Percentiles rank a stretch among this genome's conserved stretches.
These are phyloP conservation scores for Gallinago nigripennis DNA, from an alignment of 2,797 vertebrate genomes.

Conservation along the genomic window DNA sequence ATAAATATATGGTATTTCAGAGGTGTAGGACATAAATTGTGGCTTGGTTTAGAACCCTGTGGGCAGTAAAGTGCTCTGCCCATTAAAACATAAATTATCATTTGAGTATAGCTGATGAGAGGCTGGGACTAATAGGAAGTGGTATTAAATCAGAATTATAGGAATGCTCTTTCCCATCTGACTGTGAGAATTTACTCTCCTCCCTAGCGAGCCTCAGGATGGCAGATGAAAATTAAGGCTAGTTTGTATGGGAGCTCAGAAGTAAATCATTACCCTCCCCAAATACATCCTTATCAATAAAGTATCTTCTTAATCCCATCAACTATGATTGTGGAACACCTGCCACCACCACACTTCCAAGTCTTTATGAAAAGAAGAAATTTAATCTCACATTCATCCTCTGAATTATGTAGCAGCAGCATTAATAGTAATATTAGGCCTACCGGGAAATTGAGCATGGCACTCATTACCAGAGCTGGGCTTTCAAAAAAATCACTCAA, in stretches of 20 bases:
- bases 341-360: not conserved
- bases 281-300: not conserved
- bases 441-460: not conserved
- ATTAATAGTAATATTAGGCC: not conserved
- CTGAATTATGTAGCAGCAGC: not conserved
- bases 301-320: not conserved
- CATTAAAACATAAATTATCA: conserved; percentile 55
- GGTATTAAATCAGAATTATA: conserved; percentile 30
- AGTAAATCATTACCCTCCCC: not conserved
- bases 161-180: not conserved
- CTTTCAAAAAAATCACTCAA: not conserved
- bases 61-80: conserved; percentile 25
- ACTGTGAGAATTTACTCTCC: not conserved
- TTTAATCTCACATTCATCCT: not conserved
- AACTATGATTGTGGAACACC: not conserved
- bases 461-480: not conserved
- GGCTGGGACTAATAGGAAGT: conserved; percentile 28
- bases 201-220: not conserved
- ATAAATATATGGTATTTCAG: conserved; percentile 55
- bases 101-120: not conserved
- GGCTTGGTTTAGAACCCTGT: conserved; percentile 27
- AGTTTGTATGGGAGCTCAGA: not conserved
- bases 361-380: not conserved
- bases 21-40: not conserved
- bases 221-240: not conserved